These are phyloP conservation scores for Dryoscopus gambensis DNA, from an alignment of 2,113 vertebrate species.

Conservation along the genomic window DNA sequence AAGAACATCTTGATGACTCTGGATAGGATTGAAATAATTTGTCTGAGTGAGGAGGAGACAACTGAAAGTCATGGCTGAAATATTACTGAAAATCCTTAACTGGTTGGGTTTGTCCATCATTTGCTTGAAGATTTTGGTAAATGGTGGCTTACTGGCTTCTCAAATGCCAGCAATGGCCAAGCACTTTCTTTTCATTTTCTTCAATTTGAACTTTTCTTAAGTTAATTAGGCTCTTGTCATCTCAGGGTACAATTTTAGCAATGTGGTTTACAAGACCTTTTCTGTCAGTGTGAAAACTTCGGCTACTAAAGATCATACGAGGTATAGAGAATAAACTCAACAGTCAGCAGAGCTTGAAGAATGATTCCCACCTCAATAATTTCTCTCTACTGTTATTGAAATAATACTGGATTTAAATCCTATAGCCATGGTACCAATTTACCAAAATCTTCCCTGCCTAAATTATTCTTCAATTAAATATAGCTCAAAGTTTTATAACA, in stretches of 20 bases:
- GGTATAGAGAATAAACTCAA: background rate
- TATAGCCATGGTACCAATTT: background rate
- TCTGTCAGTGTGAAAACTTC: background rate
- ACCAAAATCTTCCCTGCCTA: background rate
- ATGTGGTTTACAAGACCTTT: background rate
- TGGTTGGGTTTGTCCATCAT: background rate
- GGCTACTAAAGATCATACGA: background rate
- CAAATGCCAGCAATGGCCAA: background rate
- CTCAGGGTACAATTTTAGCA: background rate
- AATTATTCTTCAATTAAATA: background rate
- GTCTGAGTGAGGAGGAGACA: background rate
- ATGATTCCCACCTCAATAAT: background rate
- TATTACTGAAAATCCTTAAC: background rate
- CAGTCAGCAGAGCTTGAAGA: background rate
- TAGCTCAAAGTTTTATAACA: background rate
- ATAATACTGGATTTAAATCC: background rate
- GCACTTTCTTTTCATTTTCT: background rate
- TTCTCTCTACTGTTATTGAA: background rate
- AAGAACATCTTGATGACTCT: background rate
- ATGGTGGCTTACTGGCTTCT: background rate
- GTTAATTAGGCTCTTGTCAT: background rate
- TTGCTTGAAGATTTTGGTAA: background rate
- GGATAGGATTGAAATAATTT: background rate
- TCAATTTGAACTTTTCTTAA: conserved; percentile 8
- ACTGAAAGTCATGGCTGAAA: background rate